Evolutionary conservation across 2,113 vertebrate genomes (phyloP), one percentile per base, ranked within the genome.

Genomic region (Geococcyx californianus): DNA sequence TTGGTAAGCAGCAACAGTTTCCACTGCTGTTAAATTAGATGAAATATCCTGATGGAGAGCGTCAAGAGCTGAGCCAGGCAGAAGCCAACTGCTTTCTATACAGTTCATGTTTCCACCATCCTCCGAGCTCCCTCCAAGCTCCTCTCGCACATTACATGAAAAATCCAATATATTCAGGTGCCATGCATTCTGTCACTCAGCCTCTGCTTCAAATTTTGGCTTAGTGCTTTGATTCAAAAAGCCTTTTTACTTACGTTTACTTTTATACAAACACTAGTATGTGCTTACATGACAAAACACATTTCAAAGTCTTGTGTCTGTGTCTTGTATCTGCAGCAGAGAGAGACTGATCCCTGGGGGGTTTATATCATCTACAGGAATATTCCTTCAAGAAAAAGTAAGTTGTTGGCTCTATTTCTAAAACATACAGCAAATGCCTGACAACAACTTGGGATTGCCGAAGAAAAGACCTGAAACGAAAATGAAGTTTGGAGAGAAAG

Each of bases 1-100:
- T 73, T 54, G 44, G 72, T 94, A 93, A 72, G 69, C 60, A 81
- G 64, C 51, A 89, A 38, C 42, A 68, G 68, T 93, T 91, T 89
- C 60, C 60, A 70, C 26, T 67, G 77, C 45, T 69, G 55, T 58
- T 91, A 77, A 84, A 84, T 23, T 14, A 72, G 20, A 77, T 38
- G 2, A 91, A 93, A 84, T 47, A 82, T 26, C 8, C 47, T 36
- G 18, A 75, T 20, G 5, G 14, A 33, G 24, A 81, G 12, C 34
- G 33, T 78, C 52, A 86, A 85, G 54, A 88, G 62, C 23, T 10
- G 13, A 76, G 31, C 0, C 0, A 93, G 34, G 52, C 33, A 84
- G 28, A 81, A 62, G 33, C 12, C 44, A 7, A 4, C 25, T 45
- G 5, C 45, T 31, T 18, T 66, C 36, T 60, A 8, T 5, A 0